Percentiles rank a stretch among this genome's conserved stretches.
Conservation (phyloP, 2,113 vertebrate genomes). For the Peromyscus polionotus region DNA sequence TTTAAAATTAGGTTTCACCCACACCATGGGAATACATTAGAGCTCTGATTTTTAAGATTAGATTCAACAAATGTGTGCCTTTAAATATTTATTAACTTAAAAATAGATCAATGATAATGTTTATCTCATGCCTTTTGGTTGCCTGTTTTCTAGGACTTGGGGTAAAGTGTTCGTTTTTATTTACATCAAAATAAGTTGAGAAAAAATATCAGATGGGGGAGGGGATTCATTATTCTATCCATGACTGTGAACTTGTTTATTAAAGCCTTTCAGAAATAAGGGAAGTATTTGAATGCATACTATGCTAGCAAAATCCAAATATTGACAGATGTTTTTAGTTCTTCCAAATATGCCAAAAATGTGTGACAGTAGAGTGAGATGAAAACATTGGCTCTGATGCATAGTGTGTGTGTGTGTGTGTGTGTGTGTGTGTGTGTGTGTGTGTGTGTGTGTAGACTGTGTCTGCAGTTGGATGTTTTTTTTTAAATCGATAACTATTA, state of each 20-base stretch:
- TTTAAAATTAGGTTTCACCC: conserved; percentile 69
- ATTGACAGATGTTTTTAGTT: conserved; percentile 56
- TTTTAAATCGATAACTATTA: conserved; percentile 18
- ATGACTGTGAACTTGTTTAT: conserved; percentile 20
- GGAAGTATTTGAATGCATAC: not conserved
- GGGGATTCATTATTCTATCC: conserved; percentile 1
- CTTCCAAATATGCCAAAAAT: conserved; percentile 37
- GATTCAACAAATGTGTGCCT: conserved; percentile 56
- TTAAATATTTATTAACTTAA: conserved; percentile 80
- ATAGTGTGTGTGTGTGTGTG: not conserved
- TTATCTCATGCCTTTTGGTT: conserved; percentile 22
- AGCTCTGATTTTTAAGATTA: conserved; percentile 73
- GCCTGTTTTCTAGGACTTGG: conserved; percentile 11
- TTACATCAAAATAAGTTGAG: conserved; percentile 37
- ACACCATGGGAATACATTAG: conserved; percentile 49
- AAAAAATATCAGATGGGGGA: not conserved
- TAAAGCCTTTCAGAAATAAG: conserved; percentile 44
- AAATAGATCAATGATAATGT: conserved; percentile 64
- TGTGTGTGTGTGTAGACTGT: not conserved
- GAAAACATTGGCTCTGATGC: conserved; percentile 8
- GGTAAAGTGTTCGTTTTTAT: conserved; percentile 53
- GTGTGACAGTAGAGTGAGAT: not conserved
- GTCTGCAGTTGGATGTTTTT: not conserved
- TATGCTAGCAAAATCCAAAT: conserved; percentile 31
- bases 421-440: not conserved